Base-by-base conservation (phyloP, 2,113 vertebrate genomes). In the Channa argus region DNA sequence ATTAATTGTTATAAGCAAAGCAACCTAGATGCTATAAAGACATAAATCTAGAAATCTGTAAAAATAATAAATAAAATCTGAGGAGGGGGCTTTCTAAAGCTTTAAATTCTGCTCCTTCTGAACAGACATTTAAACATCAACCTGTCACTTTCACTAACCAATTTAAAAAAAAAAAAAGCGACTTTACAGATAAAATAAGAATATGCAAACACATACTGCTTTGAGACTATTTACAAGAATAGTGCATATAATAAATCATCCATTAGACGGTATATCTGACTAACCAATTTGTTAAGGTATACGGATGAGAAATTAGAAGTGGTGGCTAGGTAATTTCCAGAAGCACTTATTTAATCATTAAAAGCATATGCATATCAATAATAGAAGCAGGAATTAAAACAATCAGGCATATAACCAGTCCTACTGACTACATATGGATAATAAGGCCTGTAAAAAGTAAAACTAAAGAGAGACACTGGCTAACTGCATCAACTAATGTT, bases 241-340 rank as follows among this genome's bases (percentile, higher is more conserved):
- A 62, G 63, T 47, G 67, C 71, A 59, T 56, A 69, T 58, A 58
- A 74, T 71, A 62, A 87, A 53, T 72, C 75, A 75, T 78, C 78
- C 83, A 79, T 86, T 83, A 86, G 66, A 50, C 65, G 37, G 36
- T 59, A 49, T 46, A 70, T 80, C 84, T 58, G 66, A 71, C 53
- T 71, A n/a, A 59, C 66, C 65, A 76, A 60, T 76, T 70, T 80
- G 70, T 64, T 65, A 46, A 63, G 74, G 71, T 71, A 60, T 56
- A 82, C 52, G 41, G 50, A 67, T 46, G 24, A 58, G 56, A 79
- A 78, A 55, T 71, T 45, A 59, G 50, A 72, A 55, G 41, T 34
- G 53, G 39, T 67, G 36, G 60, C 24, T 13, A 78, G 38, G 38
- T 55, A 59, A 66, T 58, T 80, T 46, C 41, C 52, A 63, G 34